Percentiles rank a stretch among this genome's conserved stretches.
Conservation (phyloP, 2,797 vertebrate genomes). For the Salarias fasciatus region DNA sequence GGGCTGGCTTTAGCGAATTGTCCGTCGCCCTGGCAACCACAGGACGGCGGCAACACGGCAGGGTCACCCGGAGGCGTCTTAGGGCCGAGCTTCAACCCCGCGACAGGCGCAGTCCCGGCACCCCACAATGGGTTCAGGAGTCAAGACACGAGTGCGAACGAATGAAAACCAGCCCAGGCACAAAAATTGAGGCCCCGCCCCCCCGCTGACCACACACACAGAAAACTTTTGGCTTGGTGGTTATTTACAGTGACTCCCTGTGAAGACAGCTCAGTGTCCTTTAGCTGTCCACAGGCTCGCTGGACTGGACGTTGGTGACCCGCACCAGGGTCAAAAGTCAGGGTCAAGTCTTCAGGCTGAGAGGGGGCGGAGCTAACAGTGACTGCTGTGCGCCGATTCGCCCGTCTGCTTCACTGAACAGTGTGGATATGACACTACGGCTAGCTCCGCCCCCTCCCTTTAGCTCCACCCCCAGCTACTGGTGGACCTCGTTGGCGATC, state of each 20-base stretch:
- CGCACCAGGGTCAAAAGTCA: constrained; percentile 56
- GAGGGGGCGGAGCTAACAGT: constrained; percentile 49
- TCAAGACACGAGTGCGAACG: constrained; percentile 51
- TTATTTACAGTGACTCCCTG: constrained; percentile 63
- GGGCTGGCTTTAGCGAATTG: constrained; percentile 33
- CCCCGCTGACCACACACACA: constrained; percentile 2
- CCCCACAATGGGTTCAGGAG: constrained; percentile 25
- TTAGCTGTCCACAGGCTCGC: constrained; percentile 27
- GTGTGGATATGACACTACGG: constrained; percentile 9
- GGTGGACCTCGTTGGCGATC: constrained; percentile 97
- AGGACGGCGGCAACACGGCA: neutral
- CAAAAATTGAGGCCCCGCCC: constrained; percentile 30
- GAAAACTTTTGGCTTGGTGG: constrained; percentile 57
- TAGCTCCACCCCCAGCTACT: constrained; percentile 78
- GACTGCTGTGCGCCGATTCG: constrained; percentile 28
- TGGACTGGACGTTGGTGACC: constrained; percentile 53
- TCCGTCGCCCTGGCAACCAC: constrained; percentile 6
- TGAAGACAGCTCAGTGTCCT: constrained; percentile 29
- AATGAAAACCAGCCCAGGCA: constrained; percentile 61
- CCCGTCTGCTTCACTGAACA: constrained; percentile 22
- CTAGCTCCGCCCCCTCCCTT: constrained; percentile 53
- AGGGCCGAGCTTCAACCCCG: constrained; percentile 6
- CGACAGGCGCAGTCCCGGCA: constrained; percentile 15
- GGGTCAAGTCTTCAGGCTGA: constrained; percentile 66
- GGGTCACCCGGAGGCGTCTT: neutral